Conservation (phyloP, 2,113 vertebrate genomes). For the Chinchilla lanigera region DNA sequence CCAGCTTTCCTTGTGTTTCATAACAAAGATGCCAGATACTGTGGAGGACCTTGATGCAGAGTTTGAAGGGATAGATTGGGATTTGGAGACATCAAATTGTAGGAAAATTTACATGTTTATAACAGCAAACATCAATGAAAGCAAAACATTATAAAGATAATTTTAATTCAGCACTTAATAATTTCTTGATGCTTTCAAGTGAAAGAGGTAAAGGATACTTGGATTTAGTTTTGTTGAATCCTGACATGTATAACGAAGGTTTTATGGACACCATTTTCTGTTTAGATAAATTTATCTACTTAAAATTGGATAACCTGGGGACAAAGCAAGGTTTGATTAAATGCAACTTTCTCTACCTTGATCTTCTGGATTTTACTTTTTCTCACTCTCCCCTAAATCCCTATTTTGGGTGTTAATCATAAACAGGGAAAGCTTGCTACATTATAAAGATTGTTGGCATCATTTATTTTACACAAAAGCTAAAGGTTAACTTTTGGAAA, state of each 20-base stretch:
- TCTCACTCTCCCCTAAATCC: conserved; percentile 63
- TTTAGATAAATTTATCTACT: conserved; percentile 39
- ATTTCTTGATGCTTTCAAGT: conserved; percentile 35
- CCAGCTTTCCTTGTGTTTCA: conserved; percentile 73
- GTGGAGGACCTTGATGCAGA: not conserved
- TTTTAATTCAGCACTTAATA: conserved; percentile 13
- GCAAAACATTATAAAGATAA: conserved; percentile 28
- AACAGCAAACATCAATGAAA: conserved; percentile 1
- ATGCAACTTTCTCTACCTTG: conserved; percentile 49
- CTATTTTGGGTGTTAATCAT: conserved; percentile 52
- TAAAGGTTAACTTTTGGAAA: conserved; percentile 54
- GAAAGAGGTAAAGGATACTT: not conserved
- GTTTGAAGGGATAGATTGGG: conserved; percentile 18
- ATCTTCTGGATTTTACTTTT: conserved; percentile 34
- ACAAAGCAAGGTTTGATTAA: conserved; percentile 32
- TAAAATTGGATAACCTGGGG: not conserved
- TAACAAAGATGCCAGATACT: conserved; percentile 1
- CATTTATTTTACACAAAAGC: conserved; percentile 63
- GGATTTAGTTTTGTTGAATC: not conserved
- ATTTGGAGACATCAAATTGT: conserved; percentile 55
- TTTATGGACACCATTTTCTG: conserved; percentile 37
- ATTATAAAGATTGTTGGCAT: conserved; percentile 49
- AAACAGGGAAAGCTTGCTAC: conserved; percentile 71
- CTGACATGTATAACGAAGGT: not conserved
- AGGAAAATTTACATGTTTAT: conserved; percentile 47